A percentile compares a stretch with the other conserved stretches of the same genome.
Evolutionary conservation across 2,113 vertebrate species (phyloP).

Genomic region (Dasypus novemcinctus): DNA sequence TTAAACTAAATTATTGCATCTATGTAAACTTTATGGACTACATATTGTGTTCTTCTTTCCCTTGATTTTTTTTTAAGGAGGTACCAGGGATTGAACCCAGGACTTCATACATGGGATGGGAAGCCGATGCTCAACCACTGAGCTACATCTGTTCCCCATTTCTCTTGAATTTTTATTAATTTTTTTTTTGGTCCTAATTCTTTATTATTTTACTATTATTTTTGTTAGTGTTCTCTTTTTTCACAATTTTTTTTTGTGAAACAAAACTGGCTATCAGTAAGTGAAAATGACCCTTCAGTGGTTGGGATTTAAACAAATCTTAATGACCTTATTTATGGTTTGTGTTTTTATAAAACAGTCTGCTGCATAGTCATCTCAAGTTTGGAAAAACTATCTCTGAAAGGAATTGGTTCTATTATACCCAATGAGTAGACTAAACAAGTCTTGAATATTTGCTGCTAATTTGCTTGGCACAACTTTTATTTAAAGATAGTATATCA

Average conservation of each 20-base stretch:
- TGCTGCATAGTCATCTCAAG: not conserved
- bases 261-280: slow-evolving; percentile 1
- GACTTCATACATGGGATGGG: too few relatives aligned
- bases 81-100: too few relatives aligned
- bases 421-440: not conserved
- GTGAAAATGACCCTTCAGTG: not conserved
- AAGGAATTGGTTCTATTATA: slow-evolving; percentile 1
- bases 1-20: not conserved
- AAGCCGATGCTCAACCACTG: too few relatives aligned
- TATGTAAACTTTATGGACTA: not conserved
- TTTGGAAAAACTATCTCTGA: slow-evolving; percentile 13
- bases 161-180: not conserved
- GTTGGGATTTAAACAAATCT: slow-evolving; percentile 43
- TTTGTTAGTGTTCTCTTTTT: not conserved
- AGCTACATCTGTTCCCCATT: not conserved
- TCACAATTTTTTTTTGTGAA: not conserved
- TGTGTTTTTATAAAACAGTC: slow-evolving; percentile 30
- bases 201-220: not conserved
- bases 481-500: not conserved
- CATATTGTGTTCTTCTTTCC: not conserved
- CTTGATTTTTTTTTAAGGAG: not conserved
- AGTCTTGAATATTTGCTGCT: slow-evolving; percentile 10
- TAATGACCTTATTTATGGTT: not conserved
- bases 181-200: not conserved
- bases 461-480: slow-evolving; percentile 40